Percentiles rank a stretch among this genome's conserved stretches.
These are phyloP conservation scores for Bubo bubo DNA, from an alignment of 2,113 vertebrate genomes.

Conservation along the genomic window DNA sequence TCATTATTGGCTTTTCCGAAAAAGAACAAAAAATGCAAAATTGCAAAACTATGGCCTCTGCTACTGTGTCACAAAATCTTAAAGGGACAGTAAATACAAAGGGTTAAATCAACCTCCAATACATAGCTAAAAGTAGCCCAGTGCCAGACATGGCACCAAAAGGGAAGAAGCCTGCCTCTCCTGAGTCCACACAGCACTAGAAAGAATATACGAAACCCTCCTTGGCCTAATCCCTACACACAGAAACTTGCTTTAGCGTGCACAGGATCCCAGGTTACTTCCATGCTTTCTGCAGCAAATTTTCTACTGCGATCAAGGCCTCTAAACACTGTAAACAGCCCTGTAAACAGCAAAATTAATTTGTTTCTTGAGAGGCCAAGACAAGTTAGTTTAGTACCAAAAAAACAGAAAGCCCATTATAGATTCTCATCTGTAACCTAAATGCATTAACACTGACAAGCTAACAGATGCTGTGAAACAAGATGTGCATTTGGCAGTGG, in stretches of 20 bases:
- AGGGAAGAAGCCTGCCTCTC: neutral
- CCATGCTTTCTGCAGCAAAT: neutral
- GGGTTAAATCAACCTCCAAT: neutral
- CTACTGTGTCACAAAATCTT: neutral
- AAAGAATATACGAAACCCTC: neutral
- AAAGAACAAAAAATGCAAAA: neutral
- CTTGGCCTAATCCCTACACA: neutral
- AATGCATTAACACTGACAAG: slow-evolving; percentile 41
- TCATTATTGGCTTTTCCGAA: neutral
- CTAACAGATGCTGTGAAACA: slow-evolving; percentile 20
- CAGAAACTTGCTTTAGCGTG: neutral
- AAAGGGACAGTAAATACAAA: neutral
- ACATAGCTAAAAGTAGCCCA: neutral
- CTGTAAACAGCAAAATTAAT: neutral
- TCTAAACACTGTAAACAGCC: neutral
- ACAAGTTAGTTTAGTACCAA: neutral
- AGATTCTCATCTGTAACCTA: neutral
- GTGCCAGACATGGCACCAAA: neutral
- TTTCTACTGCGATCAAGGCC: neutral
- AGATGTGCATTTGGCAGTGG: slow-evolving; percentile 13
- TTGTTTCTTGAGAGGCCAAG: neutral
- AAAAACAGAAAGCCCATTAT: neutral
- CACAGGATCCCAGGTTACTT: neutral
- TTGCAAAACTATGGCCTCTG: neutral
- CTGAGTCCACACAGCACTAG: neutral